Conservation (phyloP, 2,797 vertebrate genomes). For the Etheostoma perlongum region DNA sequence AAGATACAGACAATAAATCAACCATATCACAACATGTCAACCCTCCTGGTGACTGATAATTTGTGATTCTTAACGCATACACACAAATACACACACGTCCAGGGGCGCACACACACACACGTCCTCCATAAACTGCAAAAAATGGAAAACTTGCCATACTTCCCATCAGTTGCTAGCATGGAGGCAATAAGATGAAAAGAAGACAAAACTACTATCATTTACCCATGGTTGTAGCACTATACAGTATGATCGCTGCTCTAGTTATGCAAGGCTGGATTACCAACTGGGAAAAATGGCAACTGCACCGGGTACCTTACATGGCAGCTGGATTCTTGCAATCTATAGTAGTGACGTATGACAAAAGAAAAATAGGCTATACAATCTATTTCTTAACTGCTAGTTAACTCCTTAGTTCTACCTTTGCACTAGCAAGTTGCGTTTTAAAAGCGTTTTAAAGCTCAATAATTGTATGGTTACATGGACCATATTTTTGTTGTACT, state of each 20-base stretch:
- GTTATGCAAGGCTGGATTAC: neutral
- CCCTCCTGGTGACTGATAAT: conserved; percentile 62
- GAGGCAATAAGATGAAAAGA: conserved; percentile 9
- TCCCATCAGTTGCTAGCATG: neutral
- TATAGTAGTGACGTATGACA: too few species aligned
- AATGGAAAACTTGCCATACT: conserved; percentile 14
- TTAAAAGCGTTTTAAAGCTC: too few species aligned
- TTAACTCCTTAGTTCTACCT: too few species aligned
- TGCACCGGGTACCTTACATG: neutral
- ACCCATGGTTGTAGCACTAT: neutral
- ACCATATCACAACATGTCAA: conserved; percentile 67
- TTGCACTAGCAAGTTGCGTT: too few species aligned
- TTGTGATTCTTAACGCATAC: conserved; percentile 44
- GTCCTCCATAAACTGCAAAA: conserved; percentile 17
- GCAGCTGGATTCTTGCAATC: too few species aligned
- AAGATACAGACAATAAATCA: conserved; percentile 73
- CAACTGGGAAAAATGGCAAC: neutral
- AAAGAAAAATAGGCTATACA: too few species aligned
- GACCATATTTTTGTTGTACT: too few species aligned
- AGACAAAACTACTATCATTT: neutral
- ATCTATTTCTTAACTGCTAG: too few species aligned
- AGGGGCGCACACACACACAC: conserved; percentile 2
- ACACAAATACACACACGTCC: conserved; percentile 9
- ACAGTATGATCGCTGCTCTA: neutral
- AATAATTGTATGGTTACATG: too few species aligned